Base-by-base conservation (phyloP, 2,888 invertebrate genomes). In the Nomada fabriciana region DNA sequence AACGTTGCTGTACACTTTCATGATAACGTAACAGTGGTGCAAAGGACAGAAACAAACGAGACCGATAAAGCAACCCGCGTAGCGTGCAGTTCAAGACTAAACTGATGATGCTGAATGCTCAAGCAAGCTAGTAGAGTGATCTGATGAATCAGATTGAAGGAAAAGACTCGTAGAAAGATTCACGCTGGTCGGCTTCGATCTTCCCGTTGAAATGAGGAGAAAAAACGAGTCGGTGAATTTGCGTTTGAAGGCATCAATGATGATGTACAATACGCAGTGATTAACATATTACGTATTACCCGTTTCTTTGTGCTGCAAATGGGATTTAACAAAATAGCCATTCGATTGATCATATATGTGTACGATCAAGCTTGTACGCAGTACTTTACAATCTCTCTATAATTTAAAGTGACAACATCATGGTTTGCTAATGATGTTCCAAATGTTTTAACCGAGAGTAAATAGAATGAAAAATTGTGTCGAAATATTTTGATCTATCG, bases 81-180 rank as follows among this genome's bases (percentile, higher is more conserved):
- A 60, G 69, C 68, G 64, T 65, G 60, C 72, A 57, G 81, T 60
- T 59, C 72, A 64, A 68, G 69, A 81, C 82, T 76, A 68, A 72
- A 82, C 76, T 73, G 80, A 50, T 53, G 53, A 53, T 53, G 53
- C n/a, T n/a, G 10, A 20, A 53, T 63, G 77, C 29, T 60, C 23
- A 61, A 67, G 70, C 61, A 60, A 55, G 36, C 53, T 63, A 20
- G 72, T 55, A 36, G 36, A 36, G 36, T 52, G 72, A 50, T 63
- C 68, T 43, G 68, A 29, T 73, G 72, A 72, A 78, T 64, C 72
- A 61, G 68, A 59, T 29, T 50, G 29, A 72, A 72, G 43, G 78
- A 78, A 80, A 78, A 78, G 43, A 72, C 57, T 73, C 29, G 68
- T 57, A 72, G 53, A 61, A 64, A 78, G 72, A 80, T 73, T 78